Base-by-base conservation (phyloP, 2,797 vertebrate genomes). In the Salmo trutta region DNA sequence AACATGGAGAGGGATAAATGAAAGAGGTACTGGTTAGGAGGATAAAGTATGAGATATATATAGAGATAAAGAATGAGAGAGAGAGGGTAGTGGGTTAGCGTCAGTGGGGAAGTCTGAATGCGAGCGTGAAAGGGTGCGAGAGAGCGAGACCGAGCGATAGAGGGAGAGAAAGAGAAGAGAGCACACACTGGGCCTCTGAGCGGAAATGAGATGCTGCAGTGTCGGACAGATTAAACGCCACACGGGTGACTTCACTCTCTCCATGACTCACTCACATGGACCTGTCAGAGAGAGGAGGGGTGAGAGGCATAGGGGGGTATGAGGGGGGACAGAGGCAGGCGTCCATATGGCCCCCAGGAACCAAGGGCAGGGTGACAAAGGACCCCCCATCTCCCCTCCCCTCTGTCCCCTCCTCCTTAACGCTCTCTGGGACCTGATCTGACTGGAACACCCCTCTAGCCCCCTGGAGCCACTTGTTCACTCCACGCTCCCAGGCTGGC, bases 211-310 rank as follows among this genome's bases (percentile, higher is more conserved):
- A 92, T 68, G 77, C 75, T 79, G 74, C 72, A 51, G 83, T 81
- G 53, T 88, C 59, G 69, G 67, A 77, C 76, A 87, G 85, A 90
- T 84, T 85, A 91, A 89, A 90, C 82, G 54, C 79, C 79, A n/a
- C 77, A 85, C 4, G 65, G 84, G 74, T 84, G 75, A 92, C 87
- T 88, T 93, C 91, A 89, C 82, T 82, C 79, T 82, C 90, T 91
- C 91, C 90, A 81, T 84, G 88, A 93, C 92, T 90, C 87, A 81
- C 82, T 88, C 82, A 81, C 77, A 41, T 75, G 83, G 80, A 86
- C 78, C 80, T 84, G 83, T 90, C 84, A 83, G 74, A 69, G 72
- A 84, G 78, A 62, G 68, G 70, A 62, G 75, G 53, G 53, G 52
- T 16, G 75, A 29, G 14, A 0, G 75, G 69, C 74, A 12, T 27